phyloP scores from a whole-genome alignment of 2,888 invertebrate genomes.

The Papilio gigon region DNA sequence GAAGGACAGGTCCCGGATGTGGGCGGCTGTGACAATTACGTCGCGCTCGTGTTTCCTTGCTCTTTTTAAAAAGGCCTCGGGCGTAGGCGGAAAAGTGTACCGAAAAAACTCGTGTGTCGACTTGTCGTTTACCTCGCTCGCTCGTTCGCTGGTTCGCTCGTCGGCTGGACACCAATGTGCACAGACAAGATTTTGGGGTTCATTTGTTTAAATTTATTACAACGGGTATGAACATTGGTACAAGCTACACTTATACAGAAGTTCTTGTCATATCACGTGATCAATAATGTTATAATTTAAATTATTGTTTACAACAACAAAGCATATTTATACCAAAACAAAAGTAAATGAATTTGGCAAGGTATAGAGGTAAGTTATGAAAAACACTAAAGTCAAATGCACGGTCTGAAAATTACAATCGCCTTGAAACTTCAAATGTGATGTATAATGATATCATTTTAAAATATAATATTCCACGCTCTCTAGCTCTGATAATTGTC shows the following conservation, averaged over 20 bases:
- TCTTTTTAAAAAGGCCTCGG: slow-evolving; percentile 56
- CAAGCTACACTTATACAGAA: not conserved
- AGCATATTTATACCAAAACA: slow-evolving; percentile 2
- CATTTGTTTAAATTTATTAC: not conserved
- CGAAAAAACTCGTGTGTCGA: slow-evolving; percentile 45
- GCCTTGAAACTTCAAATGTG: slow-evolving; percentile 12
- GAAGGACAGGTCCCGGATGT: slow-evolving; percentile 61
- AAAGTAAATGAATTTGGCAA: slow-evolving; percentile 28
- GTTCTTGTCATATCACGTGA: not conserved
- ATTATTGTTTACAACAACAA: too few relatives aligned
- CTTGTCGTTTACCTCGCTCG: slow-evolving; percentile 37
- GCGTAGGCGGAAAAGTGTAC: slow-evolving; percentile 52
- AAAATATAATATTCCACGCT: slow-evolving; percentile 5
- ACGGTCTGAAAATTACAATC: slow-evolving; percentile 15
- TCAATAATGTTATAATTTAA: not conserved
- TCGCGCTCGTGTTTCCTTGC: slow-evolving; percentile 47
- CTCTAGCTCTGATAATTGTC: not conserved
- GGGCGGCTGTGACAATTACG: slow-evolving; percentile 48
- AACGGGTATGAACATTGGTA: not conserved
- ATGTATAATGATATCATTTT: not conserved
- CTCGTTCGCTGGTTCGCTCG: slow-evolving; percentile 5
- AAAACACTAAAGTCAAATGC: slow-evolving; percentile 23
- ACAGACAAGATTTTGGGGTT: not conserved
- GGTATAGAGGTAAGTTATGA: not conserved
- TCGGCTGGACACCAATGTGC: not conserved